Conservation (phyloP, 1,140 invertebrate genomes). For the Philopotamus ludificatus region DNA sequence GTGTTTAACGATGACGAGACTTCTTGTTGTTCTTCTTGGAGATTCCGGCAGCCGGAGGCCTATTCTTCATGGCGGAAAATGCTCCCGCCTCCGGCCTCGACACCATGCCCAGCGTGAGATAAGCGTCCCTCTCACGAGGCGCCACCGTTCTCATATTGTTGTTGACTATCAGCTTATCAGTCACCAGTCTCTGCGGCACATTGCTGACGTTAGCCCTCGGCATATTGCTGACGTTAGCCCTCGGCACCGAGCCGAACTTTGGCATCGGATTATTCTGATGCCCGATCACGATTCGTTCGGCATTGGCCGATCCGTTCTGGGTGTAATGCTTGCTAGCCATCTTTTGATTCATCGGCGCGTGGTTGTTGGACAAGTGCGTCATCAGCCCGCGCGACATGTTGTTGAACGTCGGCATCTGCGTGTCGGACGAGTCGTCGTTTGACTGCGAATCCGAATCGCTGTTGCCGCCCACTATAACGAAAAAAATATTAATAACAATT, state of each 20-base stretch:
- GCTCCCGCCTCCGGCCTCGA: constrained; percentile 52
- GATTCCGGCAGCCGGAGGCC: constrained; percentile 57
- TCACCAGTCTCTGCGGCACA: constrained; percentile 55
- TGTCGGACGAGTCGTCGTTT: constrained; percentile 71
- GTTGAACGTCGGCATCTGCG: constrained; percentile 57
- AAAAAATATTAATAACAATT: constrained; percentile 49
- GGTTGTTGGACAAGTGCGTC: constrained; percentile 51
- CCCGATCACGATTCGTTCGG: too few species aligned
- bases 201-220: constrained; percentile 54
- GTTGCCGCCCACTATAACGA: constrained; percentile 74
- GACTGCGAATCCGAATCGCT: constrained; percentile 89
- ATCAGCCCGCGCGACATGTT: too few species aligned
- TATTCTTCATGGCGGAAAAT: constrained; percentile 59
- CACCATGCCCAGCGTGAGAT: constrained; percentile 44
- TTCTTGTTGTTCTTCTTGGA: constrained; percentile 69
- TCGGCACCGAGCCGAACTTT: constrained; percentile 43
- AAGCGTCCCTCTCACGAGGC: constrained; percentile 57
- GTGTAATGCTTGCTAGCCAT: constrained; percentile 65
- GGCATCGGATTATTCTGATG: constrained; percentile 46
- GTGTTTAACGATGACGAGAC: too few species aligned
- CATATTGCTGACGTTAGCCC: constrained; percentile 55
- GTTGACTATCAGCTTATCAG: constrained; percentile 52
- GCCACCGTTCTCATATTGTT: constrained; percentile 52
- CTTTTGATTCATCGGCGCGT: constrained; percentile 61
- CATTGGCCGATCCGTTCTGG: constrained; percentile 54